Evolutionary conservation across 2,888 invertebrate genomes (phyloP).

Genomic region (Torymus texanus): DNA sequence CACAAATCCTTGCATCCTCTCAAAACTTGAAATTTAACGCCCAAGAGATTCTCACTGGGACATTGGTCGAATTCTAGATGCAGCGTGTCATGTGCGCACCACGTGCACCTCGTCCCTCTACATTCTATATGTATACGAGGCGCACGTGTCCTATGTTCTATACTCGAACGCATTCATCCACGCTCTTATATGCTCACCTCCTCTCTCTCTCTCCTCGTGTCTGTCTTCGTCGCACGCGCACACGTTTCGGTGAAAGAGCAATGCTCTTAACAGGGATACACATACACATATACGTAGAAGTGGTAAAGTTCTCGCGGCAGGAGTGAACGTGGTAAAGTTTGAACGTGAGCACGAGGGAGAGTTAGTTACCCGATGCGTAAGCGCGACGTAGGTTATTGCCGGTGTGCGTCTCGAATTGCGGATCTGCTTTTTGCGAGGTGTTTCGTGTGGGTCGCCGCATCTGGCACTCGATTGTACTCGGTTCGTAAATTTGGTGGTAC

Average conservation of each 20-base stretch:
- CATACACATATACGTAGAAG: no score
- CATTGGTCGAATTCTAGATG: slow-evolving; percentile 34
- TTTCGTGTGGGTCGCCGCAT: no score
- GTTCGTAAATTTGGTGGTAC: no score
- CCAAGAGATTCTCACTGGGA: slow-evolving; percentile 11
- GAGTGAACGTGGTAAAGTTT: no score
- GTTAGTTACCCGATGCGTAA: not conserved
- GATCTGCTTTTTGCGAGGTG: no score
- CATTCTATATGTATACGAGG: not conserved
- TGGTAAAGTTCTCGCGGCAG: no score
- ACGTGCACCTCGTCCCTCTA: slow-evolving; percentile 3
- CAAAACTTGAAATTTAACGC: slow-evolving; percentile 14
- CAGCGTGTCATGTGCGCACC: not conserved
- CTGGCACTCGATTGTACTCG: no score
- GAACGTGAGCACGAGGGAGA: not conserved
- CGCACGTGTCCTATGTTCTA: not conserved
- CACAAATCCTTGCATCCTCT: not conserved
- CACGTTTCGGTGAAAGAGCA: slow-evolving; percentile 39
- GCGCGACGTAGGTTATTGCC: no score
- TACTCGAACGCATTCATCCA: not conserved
- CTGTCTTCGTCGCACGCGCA: slow-evolving; percentile 6
- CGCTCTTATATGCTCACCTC: not conserved
- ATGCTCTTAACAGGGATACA: slow-evolving; percentile 24
- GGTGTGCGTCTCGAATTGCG: no score
- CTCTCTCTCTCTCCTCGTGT: not conserved